Evolutionary conservation across 2,113 vertebrate genomes (phyloP).

Genomic region (Tragelaphus imberbis): DNA sequence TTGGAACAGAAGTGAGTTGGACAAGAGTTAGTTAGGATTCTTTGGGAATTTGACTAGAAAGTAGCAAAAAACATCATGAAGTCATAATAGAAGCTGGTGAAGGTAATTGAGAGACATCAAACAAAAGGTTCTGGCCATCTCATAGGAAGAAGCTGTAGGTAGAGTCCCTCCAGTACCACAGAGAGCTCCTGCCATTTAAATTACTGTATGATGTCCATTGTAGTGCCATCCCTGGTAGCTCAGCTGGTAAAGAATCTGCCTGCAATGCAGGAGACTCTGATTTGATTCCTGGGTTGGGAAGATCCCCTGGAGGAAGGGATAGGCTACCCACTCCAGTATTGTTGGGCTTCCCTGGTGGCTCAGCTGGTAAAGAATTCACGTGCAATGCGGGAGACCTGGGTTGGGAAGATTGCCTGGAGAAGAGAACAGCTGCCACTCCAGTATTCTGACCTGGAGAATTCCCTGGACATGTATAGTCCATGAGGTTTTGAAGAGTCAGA

Average conservation of each 20-base stretch:
- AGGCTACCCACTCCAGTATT: background rate
- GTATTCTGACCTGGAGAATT: background rate
- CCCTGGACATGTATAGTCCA: background rate
- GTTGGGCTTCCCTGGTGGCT: background rate
- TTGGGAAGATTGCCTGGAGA: background rate
- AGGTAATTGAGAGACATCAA: background rate
- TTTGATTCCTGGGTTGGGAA: background rate
- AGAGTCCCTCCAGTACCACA: background rate
- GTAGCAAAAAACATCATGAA: background rate
- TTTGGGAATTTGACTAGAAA: background rate
- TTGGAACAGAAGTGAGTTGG: background rate
- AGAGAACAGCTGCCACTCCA: background rate
- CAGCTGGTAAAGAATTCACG: background rate
- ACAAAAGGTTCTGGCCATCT: background rate
- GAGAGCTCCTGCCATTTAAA: conserved; percentile 36
- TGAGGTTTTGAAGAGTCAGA: background rate
- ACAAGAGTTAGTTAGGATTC: background rate
- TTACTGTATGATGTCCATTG: background rate
- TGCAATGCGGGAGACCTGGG: background rate
- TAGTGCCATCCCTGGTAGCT: background rate
- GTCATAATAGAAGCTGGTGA: background rate
- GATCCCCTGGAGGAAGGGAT: background rate
- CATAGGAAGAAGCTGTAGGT: background rate
- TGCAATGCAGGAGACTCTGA: background rate
- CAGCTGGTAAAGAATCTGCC: background rate